Evolutionary conservation across 2,113 vertebrate genomes (phyloP).

Genomic region (Notothenia coriiceps): DNA sequence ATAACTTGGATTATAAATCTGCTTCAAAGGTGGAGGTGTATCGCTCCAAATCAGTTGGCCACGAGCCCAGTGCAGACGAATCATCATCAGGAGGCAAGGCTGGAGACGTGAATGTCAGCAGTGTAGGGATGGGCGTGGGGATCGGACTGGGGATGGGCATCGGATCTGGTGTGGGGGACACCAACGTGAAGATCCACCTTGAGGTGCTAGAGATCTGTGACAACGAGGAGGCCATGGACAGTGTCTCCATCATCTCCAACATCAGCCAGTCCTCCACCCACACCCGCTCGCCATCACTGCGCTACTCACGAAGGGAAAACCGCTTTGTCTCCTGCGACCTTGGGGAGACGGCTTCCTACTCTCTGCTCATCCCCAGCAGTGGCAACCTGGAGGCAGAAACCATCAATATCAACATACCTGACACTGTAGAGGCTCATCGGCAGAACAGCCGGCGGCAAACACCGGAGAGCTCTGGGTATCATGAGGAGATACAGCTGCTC

Average conservation of each 20-base stretch:
- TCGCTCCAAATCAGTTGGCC: constrained; percentile 96
- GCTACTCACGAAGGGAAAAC: constrained; percentile 95
- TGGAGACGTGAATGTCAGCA: constrained; percentile 54
- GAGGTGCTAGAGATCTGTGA: constrained; percentile 98
- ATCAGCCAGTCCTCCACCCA: constrained; percentile 97
- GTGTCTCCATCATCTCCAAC: constrained; percentile 96
- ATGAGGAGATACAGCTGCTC: constrained; percentile 95
- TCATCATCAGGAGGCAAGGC: constrained; percentile 62
- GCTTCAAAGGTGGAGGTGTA: constrained; percentile 90
- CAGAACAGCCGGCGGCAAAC: constrained; percentile 90
- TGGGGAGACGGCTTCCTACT: constrained; percentile 95
- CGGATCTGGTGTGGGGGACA: constrained; percentile 85
- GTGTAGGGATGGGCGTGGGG: constrained; percentile 75
- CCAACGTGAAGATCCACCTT: constrained; percentile 96
- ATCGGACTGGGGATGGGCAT: constrained; percentile 68
- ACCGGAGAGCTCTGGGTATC: constrained; percentile 87
- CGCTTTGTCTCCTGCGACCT: constrained; percentile 96
- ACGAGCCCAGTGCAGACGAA: constrained; percentile 91
- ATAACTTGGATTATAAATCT: neutral
- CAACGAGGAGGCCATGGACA: constrained; percentile 95
- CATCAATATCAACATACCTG: constrained; percentile 97
- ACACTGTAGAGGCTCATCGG: constrained; percentile 96
- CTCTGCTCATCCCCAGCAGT: constrained; percentile 91
- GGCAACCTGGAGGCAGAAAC: constrained; percentile 86
- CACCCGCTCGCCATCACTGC: constrained; percentile 93